Evolutionary conservation across 2,797 vertebrate species (phyloP), one percentile per base, ranked within the genome.

Genomic region (Fundulus diaphanus): DNA sequence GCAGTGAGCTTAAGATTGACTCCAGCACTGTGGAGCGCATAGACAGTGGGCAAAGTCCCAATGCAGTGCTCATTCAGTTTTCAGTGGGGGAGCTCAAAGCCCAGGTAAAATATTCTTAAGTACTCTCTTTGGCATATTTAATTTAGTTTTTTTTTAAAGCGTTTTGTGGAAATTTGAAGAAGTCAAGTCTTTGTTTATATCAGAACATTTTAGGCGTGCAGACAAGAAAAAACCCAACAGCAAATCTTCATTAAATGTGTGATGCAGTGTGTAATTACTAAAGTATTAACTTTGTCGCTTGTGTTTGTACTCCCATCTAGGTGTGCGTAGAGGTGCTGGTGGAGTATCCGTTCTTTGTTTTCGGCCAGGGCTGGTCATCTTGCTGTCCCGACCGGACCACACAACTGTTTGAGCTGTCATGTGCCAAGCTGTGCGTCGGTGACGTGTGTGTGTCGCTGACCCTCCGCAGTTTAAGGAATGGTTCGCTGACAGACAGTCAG

Each of bases 261-360:
- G n/a, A 27, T 56, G 3, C 54, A 4, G 54, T 68, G 8, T 74
- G 11, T 44, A n/a, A 76, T 40, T 27, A 67, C 63, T 69, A 73
- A 63, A 77, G 59, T 16, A 16, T 31, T 82, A 31, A 81, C 66
- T 69, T 56, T 80, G 42, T 70, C 12, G 67, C 6, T 72, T 87
- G 70, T 85, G 46, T 31, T 16, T 86, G 15, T 89, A 37, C 59
- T 87, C 73, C 22, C 68, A 2, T 82, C n/a, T 84, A 99, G 98
- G 98, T 99, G 92, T 98, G 97, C 89, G 97, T 99, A 75, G 98
- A 99, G 91, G 98, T 99, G 82, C 95, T 99, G 95, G 95, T 98
- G 92, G 98, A 99, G 95, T 99, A 99, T 71, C 98, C 98, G 71
- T 99, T 99, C 96, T 99, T 99, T 85, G 98, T 99, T 78, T 99